Base-by-base conservation (phyloP, 92 coral and sea anemone genomes). In the Palythoa caribaeorum region DNA sequence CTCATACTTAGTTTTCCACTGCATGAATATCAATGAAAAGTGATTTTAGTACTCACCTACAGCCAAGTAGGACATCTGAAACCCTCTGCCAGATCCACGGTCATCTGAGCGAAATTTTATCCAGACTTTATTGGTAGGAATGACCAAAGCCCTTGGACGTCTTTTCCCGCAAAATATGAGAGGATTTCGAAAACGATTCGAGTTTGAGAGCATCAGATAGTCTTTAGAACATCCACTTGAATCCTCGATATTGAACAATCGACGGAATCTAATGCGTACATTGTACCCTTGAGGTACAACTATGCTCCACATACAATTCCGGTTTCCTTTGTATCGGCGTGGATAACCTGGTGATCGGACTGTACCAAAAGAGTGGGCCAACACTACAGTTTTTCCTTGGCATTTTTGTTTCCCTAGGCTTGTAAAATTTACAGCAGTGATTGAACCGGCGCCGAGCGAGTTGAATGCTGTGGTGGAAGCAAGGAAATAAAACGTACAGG, bases 261-360 rank as follows among this genome's bases (percentile, higher is more conserved):
- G 93, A 66, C 99, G 98, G 89, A 97, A 97, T 71, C 97, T 54
- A 54, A 95, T 79, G 5, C 93, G 91, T 78, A 97, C 91, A 38
- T 94, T 94, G 90, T 89, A 97, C 20, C 99, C 99, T 38, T 94
- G 86, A 20, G 98, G 98, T 17, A 95, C 98, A 15, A 89, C 91
- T 12, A 97, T 93, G 75, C 94, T 94, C 99, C 99, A 97, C 15
- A 92, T 94, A 66, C 94, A 92, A 68, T 93, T 93, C 38, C 75
- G 91, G 57, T 95, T 89, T 54, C 72, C 80, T 38, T 65, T 89
- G 84, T 97, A 97, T 80, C 63, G 85, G 15, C 88, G 90, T 59
- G 99, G 97, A 89, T 94, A 95, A 60, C 95, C 94, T 52, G 99
- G 99, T 21, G 99, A 95, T 52, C 96, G 96, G 78, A 97, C 76